Evolutionary conservation across 2,888 invertebrate species (phyloP).

Genomic region (Lepetodrilus schrolli): DNA sequence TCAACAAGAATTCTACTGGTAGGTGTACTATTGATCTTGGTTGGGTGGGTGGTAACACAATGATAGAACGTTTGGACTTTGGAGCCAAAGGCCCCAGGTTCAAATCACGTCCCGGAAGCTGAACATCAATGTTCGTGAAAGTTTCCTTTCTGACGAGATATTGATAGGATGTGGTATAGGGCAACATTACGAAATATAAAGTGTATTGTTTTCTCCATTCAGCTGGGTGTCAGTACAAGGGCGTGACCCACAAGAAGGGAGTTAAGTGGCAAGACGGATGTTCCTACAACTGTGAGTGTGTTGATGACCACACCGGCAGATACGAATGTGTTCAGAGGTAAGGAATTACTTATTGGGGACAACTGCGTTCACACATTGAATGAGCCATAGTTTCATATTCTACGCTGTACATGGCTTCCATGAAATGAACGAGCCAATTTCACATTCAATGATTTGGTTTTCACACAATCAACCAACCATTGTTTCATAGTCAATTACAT

Average conservation of each 20-base stretch:
- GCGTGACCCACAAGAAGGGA: slow-evolving; percentile 50
- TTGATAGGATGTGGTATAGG: no score
- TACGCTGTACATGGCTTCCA: neutral
- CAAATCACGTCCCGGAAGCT: no score
- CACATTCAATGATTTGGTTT: no score
- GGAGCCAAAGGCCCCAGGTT: no score
- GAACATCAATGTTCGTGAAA: no score
- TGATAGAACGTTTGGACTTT: no score
- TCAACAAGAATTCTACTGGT: slow-evolving; percentile 33
- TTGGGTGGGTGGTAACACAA: no score
- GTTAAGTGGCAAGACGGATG: slow-evolving; percentile 60
- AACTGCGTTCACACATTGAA: no score
- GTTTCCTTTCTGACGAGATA: no score
- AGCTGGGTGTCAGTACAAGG: slow-evolving; percentile 57
- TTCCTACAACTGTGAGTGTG: slow-evolving; percentile 55
- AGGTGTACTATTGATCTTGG: neutral
- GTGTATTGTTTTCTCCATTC: slow-evolving; percentile 50
- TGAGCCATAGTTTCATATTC: neutral
- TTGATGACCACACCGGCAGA: slow-evolving; percentile 55
- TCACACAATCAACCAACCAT: no score
- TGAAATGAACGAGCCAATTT: neutral
- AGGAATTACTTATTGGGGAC: no score
- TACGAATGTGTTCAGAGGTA: slow-evolving; percentile 44
- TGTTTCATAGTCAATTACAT: no score
- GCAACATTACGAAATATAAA: slow-evolving; percentile 43